Evolutionary conservation across 53 echinoderm and acorn worm genomes (phyloP).

Genomic region (Actinopyga echinites): DNA sequence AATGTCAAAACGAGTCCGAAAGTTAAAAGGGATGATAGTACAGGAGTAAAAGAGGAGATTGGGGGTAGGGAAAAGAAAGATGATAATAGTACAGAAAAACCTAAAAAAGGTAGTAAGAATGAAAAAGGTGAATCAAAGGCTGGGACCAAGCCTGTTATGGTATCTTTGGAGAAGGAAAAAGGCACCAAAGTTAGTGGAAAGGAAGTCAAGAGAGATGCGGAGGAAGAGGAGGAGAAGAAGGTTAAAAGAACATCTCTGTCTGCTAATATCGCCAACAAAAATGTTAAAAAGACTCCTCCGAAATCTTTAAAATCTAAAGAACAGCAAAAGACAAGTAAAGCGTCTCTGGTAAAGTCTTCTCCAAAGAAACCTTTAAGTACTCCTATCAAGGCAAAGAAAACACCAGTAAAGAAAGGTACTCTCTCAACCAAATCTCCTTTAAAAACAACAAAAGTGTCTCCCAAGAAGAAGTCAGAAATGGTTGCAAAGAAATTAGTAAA

Average conservation of each 20-base stretch:
- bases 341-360: neutral
- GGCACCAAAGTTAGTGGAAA: neutral
- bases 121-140: no score
- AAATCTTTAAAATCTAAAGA: neutral
- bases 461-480: slow-evolving; percentile 11
- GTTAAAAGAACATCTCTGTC: neutral
- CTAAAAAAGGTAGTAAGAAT: no score
- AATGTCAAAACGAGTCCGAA: neutral
- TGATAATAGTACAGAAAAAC: no score
- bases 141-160: no score
- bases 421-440: slow-evolving; percentile 19
- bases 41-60: neutral
- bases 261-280: neutral
- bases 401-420: no score
- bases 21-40: neutral
- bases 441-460: slow-evolving; percentile 30
- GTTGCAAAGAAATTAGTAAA: neutral
- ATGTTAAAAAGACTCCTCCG: neutral
- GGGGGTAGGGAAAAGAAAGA: neutral
- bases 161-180: slow-evolving; percentile 1
- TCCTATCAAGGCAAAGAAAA: no score
- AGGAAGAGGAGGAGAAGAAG: neutral
- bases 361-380: neutral
- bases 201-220: neutral
- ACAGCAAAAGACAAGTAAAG: neutral